phyloP scores from a whole-genome alignment of 2,888 invertebrate species.

The Plutella xylostella region DNA sequence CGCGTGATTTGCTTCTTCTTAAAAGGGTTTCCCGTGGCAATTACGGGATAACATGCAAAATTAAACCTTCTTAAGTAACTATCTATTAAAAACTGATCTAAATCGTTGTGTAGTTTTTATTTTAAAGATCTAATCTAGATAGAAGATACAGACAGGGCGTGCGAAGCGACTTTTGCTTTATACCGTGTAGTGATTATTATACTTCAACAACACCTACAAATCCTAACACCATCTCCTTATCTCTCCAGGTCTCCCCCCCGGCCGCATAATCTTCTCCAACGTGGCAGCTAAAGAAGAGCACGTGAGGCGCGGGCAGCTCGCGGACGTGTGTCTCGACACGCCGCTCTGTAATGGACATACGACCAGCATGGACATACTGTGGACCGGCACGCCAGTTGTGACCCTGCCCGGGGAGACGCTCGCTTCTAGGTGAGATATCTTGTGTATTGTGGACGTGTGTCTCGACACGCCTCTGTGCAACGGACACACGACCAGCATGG shows the following conservation, averaged over 20 bases:
- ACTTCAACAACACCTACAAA: no score
- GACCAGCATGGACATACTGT: slow-evolving; percentile 99
- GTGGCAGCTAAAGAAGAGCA: slow-evolving; percentile 99
- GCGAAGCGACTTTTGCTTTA: no score
- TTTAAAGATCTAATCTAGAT: no score
- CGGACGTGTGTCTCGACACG: slow-evolving; percentile 98
- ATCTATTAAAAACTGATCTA: no score
- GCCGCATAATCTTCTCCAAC: slow-evolving; percentile 95
- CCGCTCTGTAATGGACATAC: slow-evolving; percentile 99
- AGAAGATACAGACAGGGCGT: no score
- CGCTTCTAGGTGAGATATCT: slow-evolving; percentile 81
- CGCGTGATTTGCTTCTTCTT: no score
- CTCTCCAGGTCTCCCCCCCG: slow-evolving; percentile 73
- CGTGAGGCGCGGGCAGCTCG: slow-evolving; percentile 95
- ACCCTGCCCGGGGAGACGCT: slow-evolving; percentile 91
- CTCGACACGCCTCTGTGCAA: slow-evolving; percentile 99
- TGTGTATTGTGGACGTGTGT: no score
- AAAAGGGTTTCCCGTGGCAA: no score
- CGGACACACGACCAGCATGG: slow-evolving; percentile 99
- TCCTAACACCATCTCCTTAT: neutral
- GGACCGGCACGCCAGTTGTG: slow-evolving; percentile 99
- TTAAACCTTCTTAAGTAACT: no score
- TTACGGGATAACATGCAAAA: no score
- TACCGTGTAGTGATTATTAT: no score
- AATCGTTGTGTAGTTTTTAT: no score